phyloP scores from a whole-genome alignment of 2,888 invertebrate genomes.

The Eueremaeus valkanovi region DNA sequence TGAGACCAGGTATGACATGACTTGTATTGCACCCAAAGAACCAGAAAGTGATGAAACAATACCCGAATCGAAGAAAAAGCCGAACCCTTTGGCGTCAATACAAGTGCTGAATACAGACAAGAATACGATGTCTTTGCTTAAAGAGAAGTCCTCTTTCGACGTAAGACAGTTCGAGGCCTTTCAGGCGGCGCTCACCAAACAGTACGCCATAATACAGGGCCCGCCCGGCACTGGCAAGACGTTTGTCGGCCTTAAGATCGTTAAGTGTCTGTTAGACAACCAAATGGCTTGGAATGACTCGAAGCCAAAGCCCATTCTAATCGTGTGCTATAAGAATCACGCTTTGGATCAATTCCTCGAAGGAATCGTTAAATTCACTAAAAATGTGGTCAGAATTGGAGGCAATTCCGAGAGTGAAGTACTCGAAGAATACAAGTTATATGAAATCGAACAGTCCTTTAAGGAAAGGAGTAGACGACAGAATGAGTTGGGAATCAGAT shows the following conservation, averaged over 20 bases:
- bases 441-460: background rate
- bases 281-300: slow-evolving; percentile 13
- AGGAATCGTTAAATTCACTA: slow-evolving; percentile 61
- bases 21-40: background rate
- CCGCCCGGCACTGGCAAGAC: slow-evolving; percentile 60
- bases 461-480: background rate
- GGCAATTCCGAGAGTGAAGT: slow-evolving; percentile 50
- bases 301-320: slow-evolving; percentile 70
- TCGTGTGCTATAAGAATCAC: slow-evolving; percentile 80
- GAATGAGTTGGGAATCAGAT: background rate
- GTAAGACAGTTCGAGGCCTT: slow-evolving; percentile 49
- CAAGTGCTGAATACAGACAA: background rate
- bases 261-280: slow-evolving; percentile 64
- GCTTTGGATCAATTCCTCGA: slow-evolving; percentile 80
- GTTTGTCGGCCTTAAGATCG: slow-evolving; percentile 69
- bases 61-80: background rate
- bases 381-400: slow-evolving; percentile 65
- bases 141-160: slow-evolving; percentile 6
- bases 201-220: slow-evolving; percentile 67
- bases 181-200: slow-evolving; percentile 48
- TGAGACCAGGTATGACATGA: slow-evolving; percentile 36
- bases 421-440: background rate
- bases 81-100: background rate
- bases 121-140: background rate
- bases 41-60: background rate